Percentiles rank a stretch among this genome's conserved stretches.
Conservation (phyloP, 2,888 invertebrate species). For the Ceramica pisi region DNA sequence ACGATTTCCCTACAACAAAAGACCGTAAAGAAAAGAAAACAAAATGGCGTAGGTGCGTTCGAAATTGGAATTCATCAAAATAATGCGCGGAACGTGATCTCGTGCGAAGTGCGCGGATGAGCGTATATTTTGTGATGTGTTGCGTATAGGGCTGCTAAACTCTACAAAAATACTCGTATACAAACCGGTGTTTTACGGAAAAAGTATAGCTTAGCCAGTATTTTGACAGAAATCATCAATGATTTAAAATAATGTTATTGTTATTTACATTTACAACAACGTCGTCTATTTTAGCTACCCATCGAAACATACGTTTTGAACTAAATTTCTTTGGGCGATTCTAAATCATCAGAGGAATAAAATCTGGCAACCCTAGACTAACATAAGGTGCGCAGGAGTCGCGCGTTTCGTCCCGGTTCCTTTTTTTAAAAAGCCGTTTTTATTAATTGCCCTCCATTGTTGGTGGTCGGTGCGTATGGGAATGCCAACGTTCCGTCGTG, state of each 20-base stretch:
- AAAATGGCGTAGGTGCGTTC: constrained; percentile 72
- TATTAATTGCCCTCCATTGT: constrained; percentile 84
- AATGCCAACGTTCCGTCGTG: constrained; percentile 66
- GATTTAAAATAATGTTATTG: neutral
- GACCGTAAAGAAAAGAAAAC: constrained; percentile 66
- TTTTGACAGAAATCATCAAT: neutral
- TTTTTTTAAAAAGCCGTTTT: constrained; percentile 73
- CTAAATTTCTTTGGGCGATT: neutral
- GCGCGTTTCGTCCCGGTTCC: constrained; percentile 69
- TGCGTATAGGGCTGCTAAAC: constrained; percentile 66
- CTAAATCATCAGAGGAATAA: constrained; percentile 19
- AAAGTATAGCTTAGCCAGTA: neutral
- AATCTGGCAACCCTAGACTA: constrained; percentile 68
- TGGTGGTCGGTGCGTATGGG: constrained; percentile 78
- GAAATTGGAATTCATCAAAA: constrained; percentile 84
- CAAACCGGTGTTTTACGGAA: neutral
- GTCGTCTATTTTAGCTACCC: neutral
- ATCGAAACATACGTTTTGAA: too few relatives aligned
- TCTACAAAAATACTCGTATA: neutral
- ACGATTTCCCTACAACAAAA: constrained; percentile 62
- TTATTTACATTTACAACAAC: neutral
- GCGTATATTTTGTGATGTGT: constrained; percentile 82
- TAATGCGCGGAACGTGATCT: constrained; percentile 88
- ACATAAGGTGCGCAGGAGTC: constrained; percentile 78
- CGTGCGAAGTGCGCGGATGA: constrained; percentile 81